Percentiles rank a stretch among this genome's conserved stretches.
Conservation (phyloP, 2,888 invertebrate genomes). For the Scaptodrosophila latifasciaeformis region DNA sequence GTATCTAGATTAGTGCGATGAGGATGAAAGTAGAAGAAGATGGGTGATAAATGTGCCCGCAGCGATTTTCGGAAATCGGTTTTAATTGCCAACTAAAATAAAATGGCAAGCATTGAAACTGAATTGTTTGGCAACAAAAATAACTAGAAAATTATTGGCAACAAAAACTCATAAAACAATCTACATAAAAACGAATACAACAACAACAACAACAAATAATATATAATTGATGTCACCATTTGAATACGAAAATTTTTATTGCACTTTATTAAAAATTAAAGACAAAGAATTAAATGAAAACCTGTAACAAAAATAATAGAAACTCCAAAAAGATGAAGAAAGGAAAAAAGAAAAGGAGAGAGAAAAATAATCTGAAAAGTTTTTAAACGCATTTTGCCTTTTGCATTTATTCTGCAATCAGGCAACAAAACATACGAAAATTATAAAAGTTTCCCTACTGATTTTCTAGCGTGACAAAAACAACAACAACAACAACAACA, state of each 20-base stretch:
- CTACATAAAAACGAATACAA: conserved; percentile 20
- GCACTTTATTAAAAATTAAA: too few relatives aligned
- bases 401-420: conserved; percentile 49
- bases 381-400: conserved; percentile 2
- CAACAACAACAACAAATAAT: conserved; percentile 16
- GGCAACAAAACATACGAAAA: conserved; percentile 35
- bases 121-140: conserved; percentile 25
- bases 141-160: conserved; percentile 35
- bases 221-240: too few relatives aligned
- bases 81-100: conserved; percentile 65
- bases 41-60: conserved; percentile 14
- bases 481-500: conserved; percentile 22
- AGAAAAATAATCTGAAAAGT: too few relatives aligned
- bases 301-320: too few relatives aligned
- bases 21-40: too few relatives aligned
- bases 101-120: conserved; percentile 41
- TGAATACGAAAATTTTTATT: too few relatives aligned
- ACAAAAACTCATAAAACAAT: conserved; percentile 30
- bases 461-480: conserved; percentile 20
- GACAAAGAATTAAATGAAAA: too few relatives aligned
- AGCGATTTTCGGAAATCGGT: conserved; percentile 59
- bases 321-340: too few relatives aligned
- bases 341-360: too few relatives aligned
- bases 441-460: conserved; percentile 39
- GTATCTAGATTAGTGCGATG: too few relatives aligned